phyloP scores from a whole-genome alignment of 2,113 vertebrate species.

The Pholis gunnellus region DNA sequence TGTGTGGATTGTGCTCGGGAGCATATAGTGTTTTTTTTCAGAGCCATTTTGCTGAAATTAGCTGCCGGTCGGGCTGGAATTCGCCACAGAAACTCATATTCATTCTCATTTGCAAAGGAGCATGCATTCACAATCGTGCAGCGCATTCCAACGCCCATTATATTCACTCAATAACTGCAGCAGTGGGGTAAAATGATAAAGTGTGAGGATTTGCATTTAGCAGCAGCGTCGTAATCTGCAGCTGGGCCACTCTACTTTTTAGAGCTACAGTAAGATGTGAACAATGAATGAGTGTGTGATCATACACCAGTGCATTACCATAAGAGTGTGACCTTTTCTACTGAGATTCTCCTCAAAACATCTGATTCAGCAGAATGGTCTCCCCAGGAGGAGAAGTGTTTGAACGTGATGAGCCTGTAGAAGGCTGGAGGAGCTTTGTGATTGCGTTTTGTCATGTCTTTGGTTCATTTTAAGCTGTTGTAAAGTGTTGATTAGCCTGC shows the following conservation, averaged over 20 bases:
- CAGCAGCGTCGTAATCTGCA: constrained; percentile 14
- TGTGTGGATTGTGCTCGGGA: not conserved
- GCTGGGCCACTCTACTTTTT: constrained; percentile 23
- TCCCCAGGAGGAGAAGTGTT: constrained; percentile 18
- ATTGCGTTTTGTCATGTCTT: constrained; percentile 37
- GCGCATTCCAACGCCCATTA: not conserved
- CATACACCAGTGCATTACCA: constrained; percentile 48
- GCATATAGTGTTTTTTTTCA: not conserved
- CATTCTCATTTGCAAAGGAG: not conserved
- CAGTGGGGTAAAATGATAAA: constrained; percentile 12
- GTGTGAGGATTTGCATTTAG: constrained; percentile 29
- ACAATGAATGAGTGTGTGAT: constrained; percentile 23
- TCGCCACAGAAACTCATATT: not conserved
- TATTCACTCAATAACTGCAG: constrained; percentile 9
- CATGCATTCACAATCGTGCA: not conserved
- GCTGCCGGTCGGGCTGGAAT: not conserved
- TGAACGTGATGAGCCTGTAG: not conserved
- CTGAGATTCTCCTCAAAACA: constrained; percentile 39
- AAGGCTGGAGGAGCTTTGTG: not conserved
- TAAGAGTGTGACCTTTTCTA: constrained; percentile 56
- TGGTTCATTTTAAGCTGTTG: constrained; percentile 10
- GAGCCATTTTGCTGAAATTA: not conserved
- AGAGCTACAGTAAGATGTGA: constrained; percentile 28
- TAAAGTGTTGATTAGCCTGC: constrained; percentile 25
- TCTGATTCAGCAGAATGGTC: constrained; percentile 55